Evolutionary conservation across 2,113 vertebrate genomes (phyloP).

Genomic region (Stegastes partitus): DNA sequence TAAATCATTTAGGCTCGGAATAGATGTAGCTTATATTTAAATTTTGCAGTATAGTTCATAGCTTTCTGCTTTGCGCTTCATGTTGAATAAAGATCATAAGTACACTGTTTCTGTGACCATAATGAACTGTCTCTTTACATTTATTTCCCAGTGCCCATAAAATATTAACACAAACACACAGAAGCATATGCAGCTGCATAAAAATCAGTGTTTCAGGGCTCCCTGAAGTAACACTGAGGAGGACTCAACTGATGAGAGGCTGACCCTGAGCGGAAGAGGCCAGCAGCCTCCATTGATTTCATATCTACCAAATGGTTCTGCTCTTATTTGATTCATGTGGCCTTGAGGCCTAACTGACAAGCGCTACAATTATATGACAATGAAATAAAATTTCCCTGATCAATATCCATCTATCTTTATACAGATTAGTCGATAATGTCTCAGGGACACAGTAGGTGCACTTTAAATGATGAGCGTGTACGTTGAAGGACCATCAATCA

Average conservation of each 20-base stretch:
- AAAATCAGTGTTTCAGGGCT: constrained; percentile 18
- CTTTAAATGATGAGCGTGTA: not conserved
- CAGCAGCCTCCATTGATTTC: constrained; percentile 54
- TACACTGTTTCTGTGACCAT: constrained; percentile 21
- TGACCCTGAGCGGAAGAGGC: constrained; percentile 6
- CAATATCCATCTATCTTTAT: constrained; percentile 50
- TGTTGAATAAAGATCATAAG: constrained; percentile 24
- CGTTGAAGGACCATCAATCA: constrained; percentile 11
- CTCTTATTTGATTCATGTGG: constrained; percentile 53
- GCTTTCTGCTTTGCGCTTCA: constrained; percentile 1
- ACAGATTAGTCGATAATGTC: constrained; percentile 25
- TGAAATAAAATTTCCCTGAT: constrained; percentile 41
- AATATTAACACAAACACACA: constrained; percentile 56
- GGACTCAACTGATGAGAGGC: constrained; percentile 19
- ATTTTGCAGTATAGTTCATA: constrained; percentile 8
- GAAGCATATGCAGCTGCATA: constrained; percentile 39
- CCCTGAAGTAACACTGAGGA: not conserved
- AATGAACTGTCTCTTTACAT: constrained; percentile 12
- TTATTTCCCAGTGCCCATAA: constrained; percentile 31
- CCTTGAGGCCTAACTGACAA: constrained; percentile 28
- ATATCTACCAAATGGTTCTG: constrained; percentile 11
- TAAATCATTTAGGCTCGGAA: constrained; percentile 32
- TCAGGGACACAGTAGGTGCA: not conserved
- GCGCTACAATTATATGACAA: constrained; percentile 43
- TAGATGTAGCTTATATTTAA: constrained; percentile 23